phyloP scores from a whole-genome alignment of 2,113 vertebrate genomes.

The Chloropsis cyanopogon region DNA sequence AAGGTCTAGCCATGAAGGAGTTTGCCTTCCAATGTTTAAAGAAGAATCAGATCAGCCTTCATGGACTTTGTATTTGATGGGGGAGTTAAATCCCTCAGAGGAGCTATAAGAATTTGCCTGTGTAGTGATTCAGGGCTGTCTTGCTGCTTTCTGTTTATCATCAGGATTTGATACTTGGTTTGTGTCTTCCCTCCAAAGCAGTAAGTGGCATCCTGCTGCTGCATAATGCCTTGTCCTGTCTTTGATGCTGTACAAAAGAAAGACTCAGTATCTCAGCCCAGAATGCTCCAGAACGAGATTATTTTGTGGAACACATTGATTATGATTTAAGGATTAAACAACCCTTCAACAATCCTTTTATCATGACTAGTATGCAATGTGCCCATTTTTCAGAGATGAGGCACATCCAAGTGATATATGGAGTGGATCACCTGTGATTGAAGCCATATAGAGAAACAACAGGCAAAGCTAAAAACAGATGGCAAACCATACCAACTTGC shows the following conservation, averaged over 20 bases:
- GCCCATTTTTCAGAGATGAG: background rate
- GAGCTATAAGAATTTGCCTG: background rate
- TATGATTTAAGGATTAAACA: background rate
- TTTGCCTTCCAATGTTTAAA: background rate
- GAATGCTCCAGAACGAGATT: background rate
- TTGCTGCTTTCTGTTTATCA: background rate
- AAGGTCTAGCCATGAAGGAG: background rate
- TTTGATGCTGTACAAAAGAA: background rate
- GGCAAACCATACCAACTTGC: background rate
- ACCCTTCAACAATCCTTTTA: background rate
- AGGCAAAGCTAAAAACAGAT: background rate
- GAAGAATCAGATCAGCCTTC: background rate
- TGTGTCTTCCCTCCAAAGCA: background rate
- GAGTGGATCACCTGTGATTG: background rate
- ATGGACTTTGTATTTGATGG: background rate
- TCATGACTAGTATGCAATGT: accelerated
- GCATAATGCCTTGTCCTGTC: background rate
- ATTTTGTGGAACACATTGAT: background rate
- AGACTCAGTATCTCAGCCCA: background rate
- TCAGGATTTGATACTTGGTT: background rate
- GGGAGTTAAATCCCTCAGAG: background rate
- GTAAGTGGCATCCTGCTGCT: background rate
- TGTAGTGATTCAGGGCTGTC: background rate
- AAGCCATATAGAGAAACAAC: background rate
- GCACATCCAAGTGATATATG: background rate